These are phyloP conservation scores for Muntiacus reevesi DNA, from an alignment of 2,113 vertebrate species.

Conservation along the genomic window DNA sequence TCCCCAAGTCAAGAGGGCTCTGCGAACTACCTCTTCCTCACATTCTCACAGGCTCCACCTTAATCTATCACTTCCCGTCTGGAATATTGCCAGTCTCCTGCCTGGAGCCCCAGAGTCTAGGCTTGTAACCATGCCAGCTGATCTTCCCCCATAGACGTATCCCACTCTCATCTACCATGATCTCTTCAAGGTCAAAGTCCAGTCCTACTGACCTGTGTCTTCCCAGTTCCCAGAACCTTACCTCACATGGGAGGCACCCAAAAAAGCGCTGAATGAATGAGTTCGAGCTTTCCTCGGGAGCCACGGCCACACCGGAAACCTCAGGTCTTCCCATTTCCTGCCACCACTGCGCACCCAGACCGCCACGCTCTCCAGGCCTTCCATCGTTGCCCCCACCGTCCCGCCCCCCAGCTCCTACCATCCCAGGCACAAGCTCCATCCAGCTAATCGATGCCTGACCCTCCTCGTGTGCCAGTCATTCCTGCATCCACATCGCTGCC, in stretches of 20 bases:
- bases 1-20: not conserved
- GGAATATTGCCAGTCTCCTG: not conserved
- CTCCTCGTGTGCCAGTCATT: not conserved
- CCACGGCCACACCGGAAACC: not conserved
- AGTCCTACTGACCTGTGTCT: not conserved
- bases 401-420: not conserved
- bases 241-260: not conserved
- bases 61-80: not conserved
- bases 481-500: conserved; percentile 43
- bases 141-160: not conserved
- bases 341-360: not conserved
- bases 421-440: not conserved
- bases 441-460: not conserved
- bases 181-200: conserved; percentile 30
- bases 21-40: not conserved
- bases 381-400: not conserved
- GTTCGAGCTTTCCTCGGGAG: not conserved
- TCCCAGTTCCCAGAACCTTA: not conserved
- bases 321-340: not conserved
- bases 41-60: not conserved
- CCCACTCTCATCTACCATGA: not conserved
- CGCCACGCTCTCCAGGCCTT: not conserved
- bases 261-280: not conserved
- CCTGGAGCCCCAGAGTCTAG: not conserved
- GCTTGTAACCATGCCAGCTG: not conserved